Conservation (phyloP, 2,113 vertebrate genomes). For the Psilopsiagon aurifrons region DNA sequence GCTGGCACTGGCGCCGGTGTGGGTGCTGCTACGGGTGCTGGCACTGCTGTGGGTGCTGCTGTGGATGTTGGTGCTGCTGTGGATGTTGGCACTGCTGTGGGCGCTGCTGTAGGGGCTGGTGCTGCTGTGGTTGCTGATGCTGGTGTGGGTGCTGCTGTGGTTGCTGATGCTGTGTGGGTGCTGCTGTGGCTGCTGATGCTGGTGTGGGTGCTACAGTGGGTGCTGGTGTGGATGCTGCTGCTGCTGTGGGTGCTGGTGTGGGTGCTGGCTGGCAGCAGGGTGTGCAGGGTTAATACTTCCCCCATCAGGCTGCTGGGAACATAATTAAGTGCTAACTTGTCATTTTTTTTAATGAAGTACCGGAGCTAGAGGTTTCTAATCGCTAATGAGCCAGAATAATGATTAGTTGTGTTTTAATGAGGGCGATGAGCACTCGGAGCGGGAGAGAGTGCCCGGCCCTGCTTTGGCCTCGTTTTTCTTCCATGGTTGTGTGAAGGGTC, state of each 20-base stretch:
- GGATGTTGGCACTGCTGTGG: accelerated
- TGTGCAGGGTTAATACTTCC: not conserved
- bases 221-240: not conserved
- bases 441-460: not conserved
- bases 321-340: constrained; percentile 81
- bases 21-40: not conserved
- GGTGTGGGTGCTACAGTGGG: not conserved
- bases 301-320: constrained; percentile 29
- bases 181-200: accelerated
- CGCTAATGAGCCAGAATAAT: constrained; percentile 83
- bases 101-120: not conserved
- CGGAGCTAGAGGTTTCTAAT: constrained; percentile 78
- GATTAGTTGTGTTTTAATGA: constrained; percentile 83
- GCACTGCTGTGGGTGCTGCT: not conserved
- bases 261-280: not conserved
- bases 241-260: not conserved
- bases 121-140: not conserved
- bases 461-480: constrained; percentile 70
- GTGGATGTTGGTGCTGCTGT: accelerated
- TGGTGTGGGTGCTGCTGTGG: accelerated
- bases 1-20: not conserved
- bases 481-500: not conserved
- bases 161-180: accelerated
- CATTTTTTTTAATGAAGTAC: constrained; percentile 81
- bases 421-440: constrained; percentile 72